phyloP scores from a whole-genome alignment of 2,797 vertebrate species.

The Premnoplex brunnescens region DNA sequence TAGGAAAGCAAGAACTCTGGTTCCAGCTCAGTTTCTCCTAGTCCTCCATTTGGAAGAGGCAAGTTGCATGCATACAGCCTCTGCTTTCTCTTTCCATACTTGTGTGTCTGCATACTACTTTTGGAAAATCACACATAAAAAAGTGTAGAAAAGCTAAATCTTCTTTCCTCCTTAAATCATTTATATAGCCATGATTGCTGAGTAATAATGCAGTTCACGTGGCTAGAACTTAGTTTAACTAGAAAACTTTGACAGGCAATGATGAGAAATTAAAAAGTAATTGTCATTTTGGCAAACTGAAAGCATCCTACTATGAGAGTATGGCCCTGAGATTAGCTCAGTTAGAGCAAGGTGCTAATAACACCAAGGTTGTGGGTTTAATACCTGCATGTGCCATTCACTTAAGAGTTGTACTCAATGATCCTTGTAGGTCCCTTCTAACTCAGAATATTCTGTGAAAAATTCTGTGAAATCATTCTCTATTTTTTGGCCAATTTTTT shows the following conservation, averaged over 20 bases:
- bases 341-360: neutral
- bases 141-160: neutral
- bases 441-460: neutral
- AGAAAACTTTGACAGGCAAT: neutral
- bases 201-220: neutral
- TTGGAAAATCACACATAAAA: neutral
- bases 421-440: neutral
- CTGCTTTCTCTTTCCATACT: neutral
- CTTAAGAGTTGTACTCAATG: neutral
- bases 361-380: neutral
- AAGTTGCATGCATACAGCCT: neutral
- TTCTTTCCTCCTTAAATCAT: neutral
- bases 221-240: neutral
- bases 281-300: neutral
- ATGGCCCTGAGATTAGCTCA: neutral
- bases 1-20: neutral
- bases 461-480: neutral
- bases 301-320: neutral
- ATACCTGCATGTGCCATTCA: neutral
- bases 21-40: neutral
- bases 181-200: neutral
- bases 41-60: neutral
- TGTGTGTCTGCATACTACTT: neutral
- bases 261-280: neutral
- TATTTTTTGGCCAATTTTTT: neutral